A percentile compares a stretch with the other conserved stretches of the same genome.
phyloP scores from a whole-genome alignment of 2,113 vertebrate species.

The Pachypanchax playfairii region DNA sequence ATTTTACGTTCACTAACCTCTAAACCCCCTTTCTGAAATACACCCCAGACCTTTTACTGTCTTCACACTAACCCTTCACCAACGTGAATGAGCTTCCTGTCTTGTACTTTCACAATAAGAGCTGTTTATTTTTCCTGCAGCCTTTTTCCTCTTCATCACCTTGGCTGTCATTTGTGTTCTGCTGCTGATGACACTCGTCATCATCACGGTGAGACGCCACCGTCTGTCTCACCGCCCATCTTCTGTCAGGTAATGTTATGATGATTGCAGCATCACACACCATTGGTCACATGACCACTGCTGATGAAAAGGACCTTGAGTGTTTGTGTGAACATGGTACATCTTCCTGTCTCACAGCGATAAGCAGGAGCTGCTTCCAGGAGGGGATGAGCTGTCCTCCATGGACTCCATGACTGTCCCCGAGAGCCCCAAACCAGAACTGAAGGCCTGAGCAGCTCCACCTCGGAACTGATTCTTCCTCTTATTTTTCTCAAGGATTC shows the following conservation, averaged over 20 bases:
- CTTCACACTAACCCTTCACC: too few relatives aligned
- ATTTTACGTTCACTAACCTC: too few relatives aligned
- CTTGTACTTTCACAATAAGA: conserved; percentile 7
- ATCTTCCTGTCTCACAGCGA: conserved; percentile 53
- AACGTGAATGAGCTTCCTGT: not conserved
- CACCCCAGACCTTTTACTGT: too few relatives aligned
- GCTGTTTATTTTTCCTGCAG: conserved; percentile 35
- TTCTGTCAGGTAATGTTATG: conserved; percentile 35
- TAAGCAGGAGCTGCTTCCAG: conserved; percentile 75
- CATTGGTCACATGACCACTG: not conserved
- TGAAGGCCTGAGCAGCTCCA: conserved; percentile 28
- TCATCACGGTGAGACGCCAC: conserved; percentile 60
- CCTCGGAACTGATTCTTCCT: not conserved
- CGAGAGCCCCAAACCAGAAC: conserved; percentile 30
- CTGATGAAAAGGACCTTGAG: not conserved
- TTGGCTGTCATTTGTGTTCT: conserved; percentile 66
- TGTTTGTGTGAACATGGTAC: not conserved
- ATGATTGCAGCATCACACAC: not conserved
- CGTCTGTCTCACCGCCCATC: not conserved
- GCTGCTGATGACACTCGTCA: conserved; percentile 59
- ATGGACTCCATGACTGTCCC: conserved; percentile 45
- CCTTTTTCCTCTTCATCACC: conserved; percentile 69
- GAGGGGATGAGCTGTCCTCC: conserved; percentile 45
- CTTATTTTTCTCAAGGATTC: not conserved
- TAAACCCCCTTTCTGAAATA: too few relatives aligned